Base-by-base conservation (phyloP, 2,888 invertebrate species). In the Sarcophaga carnaria region DNA sequence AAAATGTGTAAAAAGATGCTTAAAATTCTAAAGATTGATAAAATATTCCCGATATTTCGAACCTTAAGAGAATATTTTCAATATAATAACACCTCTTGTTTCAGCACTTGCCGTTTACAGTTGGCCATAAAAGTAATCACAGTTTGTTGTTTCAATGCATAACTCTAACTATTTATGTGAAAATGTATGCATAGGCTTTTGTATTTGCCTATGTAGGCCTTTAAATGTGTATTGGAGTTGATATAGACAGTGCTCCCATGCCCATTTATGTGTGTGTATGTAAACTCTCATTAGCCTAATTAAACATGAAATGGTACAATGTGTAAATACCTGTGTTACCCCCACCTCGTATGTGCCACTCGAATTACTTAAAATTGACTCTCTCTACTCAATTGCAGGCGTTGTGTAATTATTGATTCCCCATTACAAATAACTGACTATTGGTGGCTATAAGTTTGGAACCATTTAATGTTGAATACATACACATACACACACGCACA, bases 261-360 rank as follows among this genome's bases (percentile, higher is more conserved):
- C 17, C 5, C 4, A 17, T 54, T 22, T 49, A 11, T 25, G 14
- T 22, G 60, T 45, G 17, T 88, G 88, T 88, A 89, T 89, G 88
- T 86, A 89, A 88, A 89, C 84, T 89, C 89, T 89, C 89, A 89
- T 89, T 89, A 89, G 89, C 88, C 86, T 89, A 89, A 89, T 89
- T 89, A 89, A 89, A 89, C 89, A 89, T 85, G 88, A 89, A 88
- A 87, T 86, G 87, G 88, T 87, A 89, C 89, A 89, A 85, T 83
- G 88, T 88, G 89, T 88, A 89, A 89, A 89, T 89, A 88, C 81
- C 78, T 71, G 63, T 75, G 60, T 60, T 47, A 72, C 85, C 78
- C 37, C n/a, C 80, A 67, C 71, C 20, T 47, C 10, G 17, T 17
- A 17, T 5, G 5, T 67, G 45, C 20, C 11, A 14, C 6, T 45